Evolutionary conservation across 2,888 invertebrate genomes (phyloP), one percentile per base, ranked within the genome.

Genomic region (Tiphia femorata): DNA sequence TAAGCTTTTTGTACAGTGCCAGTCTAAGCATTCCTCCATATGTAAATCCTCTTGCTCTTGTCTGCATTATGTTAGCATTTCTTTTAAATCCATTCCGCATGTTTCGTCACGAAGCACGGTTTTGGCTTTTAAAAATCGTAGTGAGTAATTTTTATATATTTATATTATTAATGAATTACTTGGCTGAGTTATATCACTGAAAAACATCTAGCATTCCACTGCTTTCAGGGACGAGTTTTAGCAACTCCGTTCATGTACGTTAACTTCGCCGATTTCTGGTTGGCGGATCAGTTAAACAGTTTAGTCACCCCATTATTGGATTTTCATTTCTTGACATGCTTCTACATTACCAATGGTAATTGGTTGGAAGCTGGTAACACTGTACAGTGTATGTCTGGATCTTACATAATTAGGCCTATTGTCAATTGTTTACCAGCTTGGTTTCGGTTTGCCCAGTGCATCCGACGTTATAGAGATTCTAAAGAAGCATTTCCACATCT

Each of bases 221-320:
- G 58, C 48, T 84, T 85, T 48, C 82, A 94, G 94, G 92, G 91
- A 62, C 89, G 94, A 50, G 92, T 97, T 67, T 77, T 96, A 41
- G 89, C 93, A 27, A 96, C 98, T 0, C 98, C 98, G 16, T 96
- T 97, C 80, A 92, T 94, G 79, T 94, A 94, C 69, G 98, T 98
- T 6, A 90, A 93, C 37, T 98, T 98, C 81, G 97, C 98, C 19
- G 98, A 98, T 86, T 98, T 98, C 88, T 98, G 98, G 98, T 90
- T 98, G 82, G 98, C 97, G 3, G 98, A 98, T 86, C 98, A 98
- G 84, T 87, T 98, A 78, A 98, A 97, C 84, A 97, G 97, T 49
- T 87, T 99, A 65, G 92, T 90, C 0, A 92, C 92, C 0, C 93
- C 96, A 2, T 89, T 99, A 66, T 86, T 97, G 10, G 99, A 99